Conservation (phyloP, 2,888 invertebrate species). For the Lacanobia wlatinum region DNA sequence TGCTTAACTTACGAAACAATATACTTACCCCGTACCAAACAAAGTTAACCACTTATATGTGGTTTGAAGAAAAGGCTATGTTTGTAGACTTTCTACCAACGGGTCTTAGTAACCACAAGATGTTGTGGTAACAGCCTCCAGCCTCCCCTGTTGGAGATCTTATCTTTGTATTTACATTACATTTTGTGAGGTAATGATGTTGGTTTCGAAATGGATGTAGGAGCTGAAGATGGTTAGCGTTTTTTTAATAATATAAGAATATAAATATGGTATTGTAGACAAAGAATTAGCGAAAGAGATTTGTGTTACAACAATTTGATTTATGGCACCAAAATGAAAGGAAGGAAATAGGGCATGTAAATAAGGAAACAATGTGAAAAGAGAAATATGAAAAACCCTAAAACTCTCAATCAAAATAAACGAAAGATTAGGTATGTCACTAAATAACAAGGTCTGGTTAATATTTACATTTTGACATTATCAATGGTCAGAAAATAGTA, state of each 20-base stretch:
- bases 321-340: too few relatives aligned
- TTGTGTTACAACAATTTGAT: too few relatives aligned
- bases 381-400: too few relatives aligned
- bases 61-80: constrained; percentile 52
- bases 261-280: background rate
- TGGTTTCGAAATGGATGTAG: constrained; percentile 33
- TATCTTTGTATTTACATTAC: constrained; percentile 44
- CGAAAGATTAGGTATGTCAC: too few relatives aligned
- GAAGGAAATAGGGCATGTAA: too few relatives aligned
- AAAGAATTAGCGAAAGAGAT: background rate
- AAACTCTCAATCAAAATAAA: too few relatives aligned
- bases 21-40: constrained; percentile 1
- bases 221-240: background rate
- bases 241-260: background rate
- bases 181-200: constrained; percentile 34
- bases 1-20: constrained; percentile 13
- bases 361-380: too few relatives aligned
- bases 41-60: constrained; percentile 49
- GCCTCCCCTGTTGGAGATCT: constrained; percentile 38
- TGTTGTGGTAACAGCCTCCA: constrained; percentile 65
- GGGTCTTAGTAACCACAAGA: constrained; percentile 66
- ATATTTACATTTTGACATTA: too few relatives aligned
- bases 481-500: too few relatives aligned
- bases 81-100: constrained; percentile 57
- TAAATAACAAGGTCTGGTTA: too few relatives aligned